Conservation (phyloP, 2,113 vertebrate genomes). For the Anoplopoma fimbria region DNA sequence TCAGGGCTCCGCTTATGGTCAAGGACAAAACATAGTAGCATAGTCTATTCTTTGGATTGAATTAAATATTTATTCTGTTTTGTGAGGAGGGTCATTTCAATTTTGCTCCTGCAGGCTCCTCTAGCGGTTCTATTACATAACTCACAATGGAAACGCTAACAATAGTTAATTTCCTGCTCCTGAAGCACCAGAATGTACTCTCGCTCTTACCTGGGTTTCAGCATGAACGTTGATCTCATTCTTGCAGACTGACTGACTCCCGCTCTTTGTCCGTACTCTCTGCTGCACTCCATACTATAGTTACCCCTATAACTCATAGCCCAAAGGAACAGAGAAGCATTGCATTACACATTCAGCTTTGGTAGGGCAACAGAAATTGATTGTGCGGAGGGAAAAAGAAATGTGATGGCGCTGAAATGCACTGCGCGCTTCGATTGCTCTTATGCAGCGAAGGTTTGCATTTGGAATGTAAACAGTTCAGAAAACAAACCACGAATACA, state of each 20-base stretch:
- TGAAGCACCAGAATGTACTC: constrained; percentile 47
- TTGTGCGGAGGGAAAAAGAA: constrained; percentile 15
- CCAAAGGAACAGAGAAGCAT: constrained; percentile 38
- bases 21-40: constrained; percentile 62
- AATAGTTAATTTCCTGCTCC: constrained; percentile 65
- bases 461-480: constrained; percentile 59
- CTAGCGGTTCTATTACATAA: constrained; percentile 53
- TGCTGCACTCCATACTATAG: constrained; percentile 25
- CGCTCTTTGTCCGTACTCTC: constrained; percentile 33
- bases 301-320: constrained; percentile 30
- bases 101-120: constrained; percentile 64
- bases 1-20: constrained; percentile 49
- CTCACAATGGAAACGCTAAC: constrained; percentile 65
- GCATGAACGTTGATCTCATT: constrained; percentile 53
- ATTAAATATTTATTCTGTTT: constrained; percentile 81
- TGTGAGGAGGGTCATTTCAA: constrained; percentile 71
- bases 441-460: constrained; percentile 14
- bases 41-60: constrained; percentile 59
- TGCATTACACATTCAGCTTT: constrained; percentile 41
- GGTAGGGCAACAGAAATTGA: constrained; percentile 31
- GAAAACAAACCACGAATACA: constrained; percentile 57
- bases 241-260: constrained; percentile 38
- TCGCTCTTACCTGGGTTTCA: constrained; percentile 53
- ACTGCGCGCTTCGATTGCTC: constrained; percentile 23
- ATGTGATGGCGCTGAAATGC: background rate